Percentiles rank a stretch among this genome's conserved stretches.
Evolutionary conservation across 1,140 invertebrate genomes (phyloP).

Genomic region (Microplitis mediator): DNA sequence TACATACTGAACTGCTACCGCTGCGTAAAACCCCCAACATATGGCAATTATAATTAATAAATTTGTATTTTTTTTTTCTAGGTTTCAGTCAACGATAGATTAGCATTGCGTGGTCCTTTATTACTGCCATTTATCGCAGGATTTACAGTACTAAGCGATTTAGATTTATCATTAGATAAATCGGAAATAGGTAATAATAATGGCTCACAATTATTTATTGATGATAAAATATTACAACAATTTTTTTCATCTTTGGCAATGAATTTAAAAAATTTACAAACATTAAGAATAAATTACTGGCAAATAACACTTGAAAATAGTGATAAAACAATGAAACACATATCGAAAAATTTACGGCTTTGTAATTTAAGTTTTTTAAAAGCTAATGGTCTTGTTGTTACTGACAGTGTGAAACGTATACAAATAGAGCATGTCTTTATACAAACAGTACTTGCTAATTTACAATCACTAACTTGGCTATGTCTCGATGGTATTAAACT

Average conservation of each 20-base stretch:
- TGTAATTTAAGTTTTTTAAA: conserved; percentile 55
- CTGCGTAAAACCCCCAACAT: too few species aligned
- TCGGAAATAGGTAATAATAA: conserved; percentile 51
- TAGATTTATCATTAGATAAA: conserved; percentile 61
- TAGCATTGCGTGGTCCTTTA: conserved; percentile 61
- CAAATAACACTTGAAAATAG: conserved; percentile 56
- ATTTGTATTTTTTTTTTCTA: conserved; percentile 33
- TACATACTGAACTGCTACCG: too few species aligned
- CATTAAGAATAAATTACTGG: conserved; percentile 59
- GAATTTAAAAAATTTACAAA: conserved; percentile 54
- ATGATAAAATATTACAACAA: conserved; percentile 57
- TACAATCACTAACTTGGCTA: conserved; percentile 57
- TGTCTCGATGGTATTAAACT: conserved; percentile 57
- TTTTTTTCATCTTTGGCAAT: conserved; percentile 56
- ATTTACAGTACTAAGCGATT: conserved; percentile 61
- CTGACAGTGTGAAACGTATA: conserved; percentile 50
- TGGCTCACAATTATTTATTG: conserved; percentile 54
- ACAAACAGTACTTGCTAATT: conserved; percentile 53
- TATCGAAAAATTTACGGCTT: conserved; percentile 54
- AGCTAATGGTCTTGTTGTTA: conserved; percentile 52
- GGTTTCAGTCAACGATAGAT: conserved; percentile 60
- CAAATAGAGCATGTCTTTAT: conserved; percentile 58
- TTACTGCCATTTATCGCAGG: conserved; percentile 61
- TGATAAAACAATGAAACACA: conserved; percentile 55
- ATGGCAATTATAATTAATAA: too few species aligned